phyloP scores from a whole-genome alignment of 2,113 vertebrate species.

The Macquaria ambigua region DNA sequence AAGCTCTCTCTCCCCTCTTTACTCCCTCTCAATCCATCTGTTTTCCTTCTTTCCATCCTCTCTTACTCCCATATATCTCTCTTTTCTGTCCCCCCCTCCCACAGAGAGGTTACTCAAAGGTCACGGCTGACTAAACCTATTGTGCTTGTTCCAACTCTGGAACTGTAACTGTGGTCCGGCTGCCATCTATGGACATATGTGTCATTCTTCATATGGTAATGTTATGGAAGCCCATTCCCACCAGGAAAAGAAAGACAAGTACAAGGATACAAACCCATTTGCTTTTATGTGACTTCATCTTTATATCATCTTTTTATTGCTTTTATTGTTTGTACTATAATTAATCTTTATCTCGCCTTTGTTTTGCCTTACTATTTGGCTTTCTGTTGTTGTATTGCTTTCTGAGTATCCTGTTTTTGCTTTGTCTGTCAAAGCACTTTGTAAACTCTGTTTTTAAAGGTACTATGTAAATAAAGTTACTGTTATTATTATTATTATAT shows the following conservation, averaged over 20 bases:
- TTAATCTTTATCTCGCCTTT: no score
- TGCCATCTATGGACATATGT: constrained; percentile 28
- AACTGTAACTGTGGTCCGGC: constrained; percentile 13
- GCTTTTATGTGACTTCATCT: no score
- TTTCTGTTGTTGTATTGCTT: no score
- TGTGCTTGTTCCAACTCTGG: constrained; percentile 17
- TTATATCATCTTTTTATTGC: no score
- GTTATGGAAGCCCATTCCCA: not conserved
- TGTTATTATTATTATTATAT: no score
- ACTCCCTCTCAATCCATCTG: constrained; percentile 20
- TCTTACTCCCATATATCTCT: constrained; percentile 26
- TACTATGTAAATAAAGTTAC: no score
- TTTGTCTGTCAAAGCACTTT: no score
- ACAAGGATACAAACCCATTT: no score
- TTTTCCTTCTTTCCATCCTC: constrained; percentile 37
- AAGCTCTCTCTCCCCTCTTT: not conserved
- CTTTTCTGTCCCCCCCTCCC: constrained; percentile 24
- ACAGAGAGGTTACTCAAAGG: constrained; percentile 48
- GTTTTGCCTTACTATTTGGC: no score
- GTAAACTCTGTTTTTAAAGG: no score
- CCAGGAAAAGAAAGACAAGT: not conserved
- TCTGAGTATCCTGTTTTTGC: no score
- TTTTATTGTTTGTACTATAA: no score
- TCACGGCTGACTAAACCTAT: constrained; percentile 50
- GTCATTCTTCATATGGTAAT: constrained; percentile 18